phyloP scores from a whole-genome alignment of 2,113 vertebrate genomes.

The Ceyx cyanopectus region DNA sequence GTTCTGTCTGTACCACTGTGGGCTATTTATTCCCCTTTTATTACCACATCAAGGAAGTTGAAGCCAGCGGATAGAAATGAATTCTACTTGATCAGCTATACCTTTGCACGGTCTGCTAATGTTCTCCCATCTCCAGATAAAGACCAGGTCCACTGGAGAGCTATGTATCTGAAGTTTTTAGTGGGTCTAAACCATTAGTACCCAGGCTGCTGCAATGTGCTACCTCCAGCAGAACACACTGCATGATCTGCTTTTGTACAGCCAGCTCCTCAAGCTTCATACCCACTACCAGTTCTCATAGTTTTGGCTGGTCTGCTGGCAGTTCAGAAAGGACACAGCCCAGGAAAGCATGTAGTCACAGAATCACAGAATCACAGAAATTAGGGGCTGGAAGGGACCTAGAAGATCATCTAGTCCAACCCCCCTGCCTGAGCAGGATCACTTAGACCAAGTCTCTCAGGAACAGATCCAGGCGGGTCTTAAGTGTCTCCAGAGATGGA shows the following conservation, averaged over 20 bases:
- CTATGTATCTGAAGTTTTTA: fast-evolving
- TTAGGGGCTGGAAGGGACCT: too few relatives aligned
- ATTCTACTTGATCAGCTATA: not conserved
- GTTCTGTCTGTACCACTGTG: not conserved
- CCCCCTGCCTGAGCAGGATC: too few relatives aligned
- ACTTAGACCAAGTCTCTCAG: too few relatives aligned
- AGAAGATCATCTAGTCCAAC: too few relatives aligned
- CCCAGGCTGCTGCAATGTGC: not conserved
- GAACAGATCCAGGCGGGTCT: too few relatives aligned
- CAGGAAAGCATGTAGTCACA: not conserved
- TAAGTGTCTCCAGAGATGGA: too few relatives aligned
- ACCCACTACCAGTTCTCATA: not conserved
- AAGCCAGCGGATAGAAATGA: not conserved
- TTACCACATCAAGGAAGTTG: not conserved
- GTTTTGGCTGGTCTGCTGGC: not conserved
- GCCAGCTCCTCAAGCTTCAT: not conserved
- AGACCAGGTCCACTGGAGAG: not conserved
- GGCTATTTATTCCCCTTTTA: not conserved
- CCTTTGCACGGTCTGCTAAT: not conserved
- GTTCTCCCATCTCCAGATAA: not conserved
- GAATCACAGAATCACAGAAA: too few relatives aligned
- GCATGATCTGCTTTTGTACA: not conserved
- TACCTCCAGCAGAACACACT: not conserved
- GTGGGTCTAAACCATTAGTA: not conserved
- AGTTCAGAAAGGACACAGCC: not conserved